Evolutionary conservation across 2,113 vertebrate species (phyloP).

Genomic region (Leptosomus discolor): DNA sequence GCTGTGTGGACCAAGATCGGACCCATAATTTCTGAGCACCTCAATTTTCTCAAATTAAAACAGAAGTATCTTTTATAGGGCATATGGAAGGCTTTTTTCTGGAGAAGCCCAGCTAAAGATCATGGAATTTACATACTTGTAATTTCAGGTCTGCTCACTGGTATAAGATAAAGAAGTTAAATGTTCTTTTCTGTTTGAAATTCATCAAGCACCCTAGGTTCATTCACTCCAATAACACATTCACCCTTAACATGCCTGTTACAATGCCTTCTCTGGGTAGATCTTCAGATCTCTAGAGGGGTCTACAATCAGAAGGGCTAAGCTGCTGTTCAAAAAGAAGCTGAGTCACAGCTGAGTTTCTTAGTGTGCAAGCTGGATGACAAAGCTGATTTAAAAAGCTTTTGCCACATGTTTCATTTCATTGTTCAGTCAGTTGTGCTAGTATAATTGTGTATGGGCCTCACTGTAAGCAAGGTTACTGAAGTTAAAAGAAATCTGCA

Average conservation of each 20-base stretch:
- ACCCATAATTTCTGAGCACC: not conserved
- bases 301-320: not conserved
- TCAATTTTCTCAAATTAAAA: not conserved
- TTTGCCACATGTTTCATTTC: not conserved
- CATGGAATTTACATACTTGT: not conserved
- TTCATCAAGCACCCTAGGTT: not conserved
- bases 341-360: slow-evolving; percentile 1
- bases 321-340: not conserved
- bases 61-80: not conserved
- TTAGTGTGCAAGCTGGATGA: not conserved
- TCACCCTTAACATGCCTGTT: not conserved
- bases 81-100: not conserved
- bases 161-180: not conserved
- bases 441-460: not conserved
- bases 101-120: not conserved
- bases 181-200: not conserved
- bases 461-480: not conserved
- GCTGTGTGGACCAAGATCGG: not conserved
- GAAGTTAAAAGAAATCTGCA: not conserved
- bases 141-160: not conserved
- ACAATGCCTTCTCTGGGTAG: not conserved
- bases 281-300: not conserved
- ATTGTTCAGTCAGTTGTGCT: not conserved
- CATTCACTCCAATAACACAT: not conserved
- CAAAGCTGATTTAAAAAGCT: not conserved